phyloP scores from a whole-genome alignment of 2,797 vertebrate species.

The Crax fasciolata region DNA sequence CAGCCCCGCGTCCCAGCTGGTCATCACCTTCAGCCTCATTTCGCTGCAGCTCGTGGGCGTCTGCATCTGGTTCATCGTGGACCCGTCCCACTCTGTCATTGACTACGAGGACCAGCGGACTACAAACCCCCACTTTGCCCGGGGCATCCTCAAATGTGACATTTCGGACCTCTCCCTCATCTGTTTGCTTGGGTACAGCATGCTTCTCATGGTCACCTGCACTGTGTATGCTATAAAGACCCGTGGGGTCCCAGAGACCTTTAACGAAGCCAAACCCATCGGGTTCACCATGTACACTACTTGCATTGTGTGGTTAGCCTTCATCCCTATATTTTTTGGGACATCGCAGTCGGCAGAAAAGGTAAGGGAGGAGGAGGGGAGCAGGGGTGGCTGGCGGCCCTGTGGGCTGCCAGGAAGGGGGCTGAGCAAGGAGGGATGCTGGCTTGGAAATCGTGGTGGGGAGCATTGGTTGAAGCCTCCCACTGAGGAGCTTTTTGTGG shows the following conservation, averaged over 20 bases:
- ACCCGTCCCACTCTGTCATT: constrained; percentile 94
- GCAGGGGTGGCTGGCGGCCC: neutral
- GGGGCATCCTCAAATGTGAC: constrained; percentile 95
- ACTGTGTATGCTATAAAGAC: constrained; percentile 99
- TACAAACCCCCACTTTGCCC: constrained; percentile 89
- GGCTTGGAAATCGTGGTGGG: neutral
- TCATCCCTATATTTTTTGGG: constrained; percentile 98
- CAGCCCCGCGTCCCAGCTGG: constrained; percentile 94
- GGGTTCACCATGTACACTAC: constrained; percentile 99
- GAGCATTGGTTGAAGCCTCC: neutral
- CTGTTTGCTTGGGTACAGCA: constrained; percentile 97
- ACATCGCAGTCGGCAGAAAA: constrained; percentile 97
- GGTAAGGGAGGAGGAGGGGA: constrained; percentile 79
- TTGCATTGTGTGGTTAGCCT: constrained; percentile 97
- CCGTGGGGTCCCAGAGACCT: constrained; percentile 95
- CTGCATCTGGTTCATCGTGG: constrained; percentile 95
- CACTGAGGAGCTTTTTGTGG: neutral
- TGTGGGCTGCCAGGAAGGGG: neutral
- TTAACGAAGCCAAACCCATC: constrained; percentile 98
- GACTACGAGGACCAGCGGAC: constrained; percentile 97
- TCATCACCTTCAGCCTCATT: constrained; percentile 96
- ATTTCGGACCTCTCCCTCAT: constrained; percentile 97
- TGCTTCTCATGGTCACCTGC: constrained; percentile 98
- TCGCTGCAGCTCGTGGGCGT: constrained; percentile 95
- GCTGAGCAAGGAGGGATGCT: neutral